Conservation (phyloP, 2,797 vertebrate genomes). For the Pseudopleuronectes americanus region DNA sequence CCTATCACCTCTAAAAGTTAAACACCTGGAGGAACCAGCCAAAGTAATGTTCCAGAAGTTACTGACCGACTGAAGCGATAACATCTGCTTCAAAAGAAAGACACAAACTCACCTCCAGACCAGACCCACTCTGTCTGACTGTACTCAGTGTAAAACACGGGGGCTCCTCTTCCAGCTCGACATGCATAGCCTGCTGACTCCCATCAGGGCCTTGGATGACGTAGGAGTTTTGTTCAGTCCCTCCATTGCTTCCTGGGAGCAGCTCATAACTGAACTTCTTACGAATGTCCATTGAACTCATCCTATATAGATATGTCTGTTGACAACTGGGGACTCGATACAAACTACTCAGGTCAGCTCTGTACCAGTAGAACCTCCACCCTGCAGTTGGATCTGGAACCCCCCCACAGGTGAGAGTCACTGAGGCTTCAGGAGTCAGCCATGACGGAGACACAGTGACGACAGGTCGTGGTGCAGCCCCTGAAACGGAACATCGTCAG, state of each 20-base stretch:
- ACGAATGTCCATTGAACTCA: too few relatives aligned
- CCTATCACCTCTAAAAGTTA: too few relatives aligned
- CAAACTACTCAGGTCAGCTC: slow-evolving; percentile 9
- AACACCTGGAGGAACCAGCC: too few relatives aligned
- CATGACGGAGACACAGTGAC: slow-evolving; percentile 14
- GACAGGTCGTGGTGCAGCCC: too few relatives aligned
- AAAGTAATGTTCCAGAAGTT: too few relatives aligned
- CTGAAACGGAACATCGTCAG: too few relatives aligned
- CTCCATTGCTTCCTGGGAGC: slow-evolving; percentile 36
- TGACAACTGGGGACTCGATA: too few relatives aligned
- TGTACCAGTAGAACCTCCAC: slow-evolving; percentile 68
- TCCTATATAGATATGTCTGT: too few relatives aligned
- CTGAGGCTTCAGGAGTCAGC: slow-evolving; percentile 56
- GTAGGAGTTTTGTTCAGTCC: slow-evolving; percentile 21
- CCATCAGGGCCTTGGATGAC: slow-evolving; percentile 28
- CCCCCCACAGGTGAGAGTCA: slow-evolving; percentile 32
- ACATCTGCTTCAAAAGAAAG: too few relatives aligned
- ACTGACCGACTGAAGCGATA: too few relatives aligned
- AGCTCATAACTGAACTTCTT: slow-evolving; percentile 17
- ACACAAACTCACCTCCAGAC: slow-evolving; percentile 43
- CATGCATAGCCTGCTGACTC: slow-evolving; percentile 49
- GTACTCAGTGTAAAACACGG: too few relatives aligned
- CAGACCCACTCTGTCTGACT: slow-evolving; percentile 38
- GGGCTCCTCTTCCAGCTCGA: too few relatives aligned
- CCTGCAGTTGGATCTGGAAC: slow-evolving; percentile 36